Conservation (phyloP, 2,888 invertebrate genomes). For the Lasius platythorax region DNA sequence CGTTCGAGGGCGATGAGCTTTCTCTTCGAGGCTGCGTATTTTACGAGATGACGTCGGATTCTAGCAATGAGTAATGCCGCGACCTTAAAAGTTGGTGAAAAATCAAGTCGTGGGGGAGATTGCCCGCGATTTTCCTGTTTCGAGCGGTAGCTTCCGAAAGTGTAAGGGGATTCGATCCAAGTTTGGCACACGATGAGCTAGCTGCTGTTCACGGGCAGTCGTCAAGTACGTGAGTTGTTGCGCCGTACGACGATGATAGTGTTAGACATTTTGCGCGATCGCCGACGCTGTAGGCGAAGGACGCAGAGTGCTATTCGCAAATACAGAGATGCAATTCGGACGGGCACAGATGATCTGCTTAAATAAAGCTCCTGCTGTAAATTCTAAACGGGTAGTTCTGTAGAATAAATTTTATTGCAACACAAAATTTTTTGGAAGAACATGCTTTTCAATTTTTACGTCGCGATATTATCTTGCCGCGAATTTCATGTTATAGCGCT, state of each 20-base stretch:
- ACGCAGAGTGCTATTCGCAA: slow-evolving; percentile 18
- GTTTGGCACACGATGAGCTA: slow-evolving; percentile 16
- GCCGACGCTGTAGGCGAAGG: slow-evolving; percentile 6
- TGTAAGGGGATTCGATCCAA: slow-evolving; percentile 29
- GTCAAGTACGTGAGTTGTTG: slow-evolving; percentile 18
- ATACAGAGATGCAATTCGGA: slow-evolving; percentile 6
- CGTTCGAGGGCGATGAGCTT: background rate
- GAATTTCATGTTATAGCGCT: background rate
- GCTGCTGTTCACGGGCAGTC: slow-evolving; percentile 1
- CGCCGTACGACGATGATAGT: background rate
- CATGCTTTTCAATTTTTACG: background rate
- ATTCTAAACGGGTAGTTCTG: slow-evolving; percentile 1
- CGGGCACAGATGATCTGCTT: background rate
- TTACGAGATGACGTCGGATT: background rate
- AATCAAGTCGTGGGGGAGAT: slow-evolving; percentile 1
- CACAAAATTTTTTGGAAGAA: background rate
- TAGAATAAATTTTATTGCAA: too few species aligned
- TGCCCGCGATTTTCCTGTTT: slow-evolving; percentile 22
- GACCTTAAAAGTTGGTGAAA: slow-evolving; percentile 8
- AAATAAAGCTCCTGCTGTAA: slow-evolving; percentile 14
- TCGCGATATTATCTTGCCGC: too few species aligned
- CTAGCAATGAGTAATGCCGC: background rate
- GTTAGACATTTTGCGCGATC: slow-evolving; percentile 31
- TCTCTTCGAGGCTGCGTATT: background rate
- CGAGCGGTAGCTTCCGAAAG: slow-evolving; percentile 7